Conservation (phyloP, 2,888 invertebrate genomes). For the Theretra japonica region DNA sequence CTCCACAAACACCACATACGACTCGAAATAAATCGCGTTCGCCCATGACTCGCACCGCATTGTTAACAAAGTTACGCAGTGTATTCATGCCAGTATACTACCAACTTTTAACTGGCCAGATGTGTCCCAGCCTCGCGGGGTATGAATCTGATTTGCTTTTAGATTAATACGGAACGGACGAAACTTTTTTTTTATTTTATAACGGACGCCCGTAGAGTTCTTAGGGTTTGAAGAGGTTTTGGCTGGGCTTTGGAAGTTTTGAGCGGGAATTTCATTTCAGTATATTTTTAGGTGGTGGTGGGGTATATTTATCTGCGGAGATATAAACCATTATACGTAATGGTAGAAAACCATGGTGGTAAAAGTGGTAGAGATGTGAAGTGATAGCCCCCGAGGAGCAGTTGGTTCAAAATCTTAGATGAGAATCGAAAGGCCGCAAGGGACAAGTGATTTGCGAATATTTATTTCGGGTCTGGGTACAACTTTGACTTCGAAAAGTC, state of each 20-base stretch:
- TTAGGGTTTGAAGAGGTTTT: slow-evolving; percentile 43
- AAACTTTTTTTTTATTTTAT: slow-evolving; percentile 61
- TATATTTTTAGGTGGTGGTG: neutral
- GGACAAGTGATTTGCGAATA: no score
- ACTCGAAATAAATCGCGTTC: slow-evolving; percentile 32
- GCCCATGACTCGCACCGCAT: slow-evolving; percentile 42
- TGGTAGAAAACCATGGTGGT: no score
- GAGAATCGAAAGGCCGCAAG: no score
- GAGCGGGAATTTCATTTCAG: neutral
- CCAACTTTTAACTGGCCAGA: slow-evolving; percentile 83
- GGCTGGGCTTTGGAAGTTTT: slow-evolving; percentile 24
- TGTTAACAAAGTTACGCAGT: slow-evolving; percentile 75
- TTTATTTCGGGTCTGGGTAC: no score
- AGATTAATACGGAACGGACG: slow-evolving; percentile 68
- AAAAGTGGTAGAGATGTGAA: no score
- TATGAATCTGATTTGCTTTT: slow-evolving; percentile 79
- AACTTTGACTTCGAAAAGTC: no score
- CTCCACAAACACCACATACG: no score
- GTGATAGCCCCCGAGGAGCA: no score
- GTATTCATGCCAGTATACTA: slow-evolving; percentile 76
- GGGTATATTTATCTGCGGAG: no score
- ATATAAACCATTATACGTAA: neutral
- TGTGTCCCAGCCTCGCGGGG: slow-evolving; percentile 68
- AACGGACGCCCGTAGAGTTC: slow-evolving; percentile 46
- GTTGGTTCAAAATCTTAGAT: no score